Evolutionary conservation across 2,888 invertebrate species (phyloP).

Genomic region (Brachylomia viminalis): DNA sequence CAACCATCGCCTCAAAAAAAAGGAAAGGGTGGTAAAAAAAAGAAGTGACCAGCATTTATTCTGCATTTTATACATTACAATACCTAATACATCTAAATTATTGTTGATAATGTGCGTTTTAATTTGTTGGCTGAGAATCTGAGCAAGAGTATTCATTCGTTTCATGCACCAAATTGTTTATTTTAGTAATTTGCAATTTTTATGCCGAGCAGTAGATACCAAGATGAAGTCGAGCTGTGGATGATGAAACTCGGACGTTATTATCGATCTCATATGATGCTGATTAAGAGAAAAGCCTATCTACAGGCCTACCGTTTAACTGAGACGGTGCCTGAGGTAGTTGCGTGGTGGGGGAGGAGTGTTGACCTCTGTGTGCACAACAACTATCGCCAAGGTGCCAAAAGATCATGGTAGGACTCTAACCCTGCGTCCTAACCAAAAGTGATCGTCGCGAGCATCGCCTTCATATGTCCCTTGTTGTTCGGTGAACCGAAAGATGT

Average conservation of each 20-base stretch:
- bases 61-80: not conserved
- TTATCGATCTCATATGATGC: no score
- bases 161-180: not conserved
- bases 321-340: not conserved
- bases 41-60: conserved; percentile 53
- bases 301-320: not conserved
- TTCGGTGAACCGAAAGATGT: not conserved
- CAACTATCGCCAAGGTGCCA: no score
- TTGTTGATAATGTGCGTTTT: conserved; percentile 9
- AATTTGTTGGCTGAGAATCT: not conserved
- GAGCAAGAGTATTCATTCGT: not conserved
- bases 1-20: conserved; percentile 55
- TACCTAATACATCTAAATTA: conserved; percentile 17
- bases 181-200: no score
- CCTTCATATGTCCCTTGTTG: not conserved
- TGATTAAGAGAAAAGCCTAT: no score
- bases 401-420: not conserved
- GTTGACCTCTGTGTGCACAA: not conserved
- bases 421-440: not conserved
- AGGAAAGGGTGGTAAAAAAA: conserved; percentile 46
- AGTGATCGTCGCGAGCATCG: not conserved
- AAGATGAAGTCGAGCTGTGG: not conserved
- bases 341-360: not conserved
- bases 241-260: not conserved
- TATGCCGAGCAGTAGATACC: no score